Conservation (phyloP, 2,113 vertebrate genomes). For the Sebastes fasciatus region DNA sequence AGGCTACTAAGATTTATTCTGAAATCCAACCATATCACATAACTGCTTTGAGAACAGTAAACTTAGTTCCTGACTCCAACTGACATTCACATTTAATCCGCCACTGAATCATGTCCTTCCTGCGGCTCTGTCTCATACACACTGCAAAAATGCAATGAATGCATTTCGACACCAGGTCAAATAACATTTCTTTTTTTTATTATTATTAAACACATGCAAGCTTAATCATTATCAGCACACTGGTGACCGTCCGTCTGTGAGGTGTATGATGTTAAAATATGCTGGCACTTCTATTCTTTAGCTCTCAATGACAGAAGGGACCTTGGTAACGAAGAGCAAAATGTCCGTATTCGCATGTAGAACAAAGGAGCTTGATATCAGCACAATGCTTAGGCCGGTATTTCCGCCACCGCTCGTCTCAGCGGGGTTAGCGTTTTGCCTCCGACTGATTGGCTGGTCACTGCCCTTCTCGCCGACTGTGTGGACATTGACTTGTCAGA, state of each 20-base stretch:
- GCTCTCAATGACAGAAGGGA: constrained; percentile 76
- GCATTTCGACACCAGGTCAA: constrained; percentile 69
- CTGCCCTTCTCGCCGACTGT: constrained; percentile 74
- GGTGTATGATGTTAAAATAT: constrained; percentile 68
- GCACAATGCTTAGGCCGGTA: constrained; percentile 69
- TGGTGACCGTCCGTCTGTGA: constrained; percentile 64
- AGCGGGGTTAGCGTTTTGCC: constrained; percentile 68
- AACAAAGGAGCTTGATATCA: constrained; percentile 77
- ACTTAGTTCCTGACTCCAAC: constrained; percentile 73
- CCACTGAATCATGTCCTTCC: constrained; percentile 73
- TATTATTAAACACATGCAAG: constrained; percentile 46
- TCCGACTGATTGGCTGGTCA: constrained; percentile 57
- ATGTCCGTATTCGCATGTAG: constrained; percentile 59
- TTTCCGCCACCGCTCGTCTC: constrained; percentile 63
- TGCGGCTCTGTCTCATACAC: constrained; percentile 47
- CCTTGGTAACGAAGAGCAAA: constrained; percentile 70
- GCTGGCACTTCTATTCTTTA: constrained; percentile 71
- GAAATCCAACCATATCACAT: constrained; percentile 80
- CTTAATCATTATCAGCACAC: constrained; percentile 68
- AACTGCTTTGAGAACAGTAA: constrained; percentile 80
- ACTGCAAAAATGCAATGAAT: constrained; percentile 61
- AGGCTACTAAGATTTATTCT: constrained; percentile 82
- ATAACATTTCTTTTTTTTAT: constrained; percentile 50
- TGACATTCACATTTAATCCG: constrained; percentile 79
- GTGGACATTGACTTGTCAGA: constrained; percentile 71